phyloP scores from a whole-genome alignment of 2,113 vertebrate species.

The Oncorhynchus clarkii region DNA sequence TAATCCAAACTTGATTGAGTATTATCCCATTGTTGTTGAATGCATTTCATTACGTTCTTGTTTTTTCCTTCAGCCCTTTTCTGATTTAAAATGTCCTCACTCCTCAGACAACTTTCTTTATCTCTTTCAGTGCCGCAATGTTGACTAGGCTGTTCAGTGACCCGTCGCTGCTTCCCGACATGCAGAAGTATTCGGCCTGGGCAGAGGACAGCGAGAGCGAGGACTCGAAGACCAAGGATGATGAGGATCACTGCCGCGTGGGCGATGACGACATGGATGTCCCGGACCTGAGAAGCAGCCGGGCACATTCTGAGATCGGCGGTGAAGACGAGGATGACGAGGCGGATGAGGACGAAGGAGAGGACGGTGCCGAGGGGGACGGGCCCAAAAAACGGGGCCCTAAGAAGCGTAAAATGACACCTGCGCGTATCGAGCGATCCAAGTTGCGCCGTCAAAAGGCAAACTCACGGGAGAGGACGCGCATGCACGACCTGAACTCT shows the following conservation, averaged over 20 bases:
- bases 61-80: neutral
- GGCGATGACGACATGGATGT: slow-evolving; percentile 76
- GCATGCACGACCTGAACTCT: slow-evolving; percentile 96
- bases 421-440: slow-evolving; percentile 88
- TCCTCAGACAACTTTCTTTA: neutral
- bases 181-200: slow-evolving; percentile 88
- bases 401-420: slow-evolving; percentile 94
- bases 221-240: slow-evolving; percentile 64
- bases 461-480: slow-evolving; percentile 90
- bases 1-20: too few relatives aligned
- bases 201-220: slow-evolving; percentile 85
- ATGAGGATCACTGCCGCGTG: slow-evolving; percentile 57
- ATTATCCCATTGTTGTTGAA: too few relatives aligned
- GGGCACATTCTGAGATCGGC: slow-evolving; percentile 63
- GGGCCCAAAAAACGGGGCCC: slow-evolving; percentile 91
- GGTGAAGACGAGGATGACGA: slow-evolving; percentile 73
- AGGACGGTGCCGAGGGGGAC: slow-evolving; percentile 83
- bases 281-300: slow-evolving; percentile 71
- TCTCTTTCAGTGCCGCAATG: slow-evolving; percentile 77
- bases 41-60: neutral
- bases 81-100: neutral
- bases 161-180: slow-evolving; percentile 88
- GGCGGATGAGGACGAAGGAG: slow-evolving; percentile 81
- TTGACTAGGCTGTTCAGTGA: slow-evolving; percentile 95
- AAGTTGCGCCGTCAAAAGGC: slow-evolving; percentile 87